Base-by-base conservation (phyloP, 2,113 vertebrate species). In the Lampris megalopsis region DNA sequence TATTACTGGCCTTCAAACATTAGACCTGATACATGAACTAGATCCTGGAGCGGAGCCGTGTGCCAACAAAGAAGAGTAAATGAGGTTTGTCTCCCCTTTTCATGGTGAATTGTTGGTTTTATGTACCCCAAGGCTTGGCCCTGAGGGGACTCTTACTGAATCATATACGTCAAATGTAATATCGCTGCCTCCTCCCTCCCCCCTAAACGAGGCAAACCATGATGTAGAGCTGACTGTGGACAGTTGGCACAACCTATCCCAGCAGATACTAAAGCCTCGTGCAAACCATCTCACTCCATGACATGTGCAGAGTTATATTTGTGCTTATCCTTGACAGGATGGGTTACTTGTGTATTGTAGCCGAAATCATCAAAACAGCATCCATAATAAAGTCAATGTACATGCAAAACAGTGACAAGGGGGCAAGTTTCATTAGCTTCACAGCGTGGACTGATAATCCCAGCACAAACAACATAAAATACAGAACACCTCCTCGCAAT, bases 31-130 rank as follows among this genome's bases (percentile, higher is more conserved):
- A 52, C 13, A 52, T 7, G 13, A 52, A 10, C n/a, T 48, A 60
- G 24, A 54, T 63, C 42, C 66, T 43, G 10, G 43, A 60, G 67
- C 1, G 5, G 37, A 54, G 58, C 43, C 52, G 57, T 41, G 50
- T 43, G 68, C 53, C 63, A 64, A 58, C 48, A 82, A 68, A 52
- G 71, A 41, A 41, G 45, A 42, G 40, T 40, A 63, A 68, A 81
- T 57, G 1, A 58, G 49, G 45, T 53, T 73, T 56, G 35, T 66
- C 35, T 64, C 7, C 52, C 74, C 65, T 71, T 62, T 57, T 57
- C 36, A 35, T 7, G 73, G 58, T 11, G 11, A 54, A 77, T 61
- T 63, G 3, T 63, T 57, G 42, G 62, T 71, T 70, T 74, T 36
- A 43, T 77, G 37, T 47, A 77, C 53, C 24, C 35, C 56, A 9